Percentiles rank a stretch among this genome's conserved stretches.
These are phyloP conservation scores for Dasyornis broadbenti DNA, from an alignment of 2,113 vertebrate genomes.

Conservation along the genomic window DNA sequence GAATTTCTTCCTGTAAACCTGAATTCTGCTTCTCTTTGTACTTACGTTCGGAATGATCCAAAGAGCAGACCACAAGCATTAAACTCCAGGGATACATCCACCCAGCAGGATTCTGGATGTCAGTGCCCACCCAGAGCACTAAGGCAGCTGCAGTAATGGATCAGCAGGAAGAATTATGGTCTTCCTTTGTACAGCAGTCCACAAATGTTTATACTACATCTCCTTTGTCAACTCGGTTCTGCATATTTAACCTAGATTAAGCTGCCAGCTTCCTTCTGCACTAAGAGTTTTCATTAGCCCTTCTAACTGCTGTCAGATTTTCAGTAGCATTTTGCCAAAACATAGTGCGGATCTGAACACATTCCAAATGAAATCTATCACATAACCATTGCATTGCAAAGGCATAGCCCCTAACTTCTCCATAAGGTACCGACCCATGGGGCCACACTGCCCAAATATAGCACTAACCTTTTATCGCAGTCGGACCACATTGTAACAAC, in stretches of 20 bases:
- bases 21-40: background rate
- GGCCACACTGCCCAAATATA: background rate
- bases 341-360: accelerated
- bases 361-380: background rate
- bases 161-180: background rate
- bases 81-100: background rate
- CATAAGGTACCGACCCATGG: background rate
- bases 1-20: background rate
- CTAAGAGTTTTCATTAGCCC: background rate
- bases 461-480: background rate
- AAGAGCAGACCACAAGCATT: background rate
- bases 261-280: background rate
- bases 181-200: background rate
- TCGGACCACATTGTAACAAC: background rate
- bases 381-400: accelerated
- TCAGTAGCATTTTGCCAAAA: background rate
- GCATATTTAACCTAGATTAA: background rate
- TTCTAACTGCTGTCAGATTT: background rate
- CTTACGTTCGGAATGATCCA: background rate
- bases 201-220: background rate
- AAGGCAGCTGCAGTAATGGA: background rate
- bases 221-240: background rate
- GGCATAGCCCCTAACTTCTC: background rate
- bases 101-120: background rate
- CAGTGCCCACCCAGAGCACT: background rate